phyloP scores from a whole-genome alignment of 2,113 vertebrate genomes.

The Ptilonorhynchus violaceus region DNA sequence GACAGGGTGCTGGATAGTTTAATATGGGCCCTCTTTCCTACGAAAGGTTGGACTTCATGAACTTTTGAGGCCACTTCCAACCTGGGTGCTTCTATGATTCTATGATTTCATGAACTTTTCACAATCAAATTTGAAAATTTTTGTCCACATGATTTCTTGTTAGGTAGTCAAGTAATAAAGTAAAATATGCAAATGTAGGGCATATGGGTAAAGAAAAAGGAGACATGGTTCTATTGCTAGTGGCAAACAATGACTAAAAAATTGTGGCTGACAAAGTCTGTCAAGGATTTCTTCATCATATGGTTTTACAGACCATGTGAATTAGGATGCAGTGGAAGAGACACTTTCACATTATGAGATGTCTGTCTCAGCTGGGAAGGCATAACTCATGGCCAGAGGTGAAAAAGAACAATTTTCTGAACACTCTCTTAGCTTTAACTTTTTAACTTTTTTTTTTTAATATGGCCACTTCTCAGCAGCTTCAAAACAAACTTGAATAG shows the following conservation, averaged over 20 bases:
- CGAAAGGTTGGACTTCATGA: accelerated
- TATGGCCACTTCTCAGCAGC: neutral
- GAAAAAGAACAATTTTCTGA: neutral
- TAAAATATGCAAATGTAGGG: neutral
- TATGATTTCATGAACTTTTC: neutral
- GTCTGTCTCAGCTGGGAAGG: neutral
- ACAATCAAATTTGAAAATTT: neutral
- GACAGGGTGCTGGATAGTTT: neutral
- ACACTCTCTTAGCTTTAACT: neutral
- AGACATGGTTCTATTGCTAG: neutral
- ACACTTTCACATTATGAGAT: neutral
- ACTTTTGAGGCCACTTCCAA: neutral
- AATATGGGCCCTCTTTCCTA: neutral
- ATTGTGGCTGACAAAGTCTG: neutral
- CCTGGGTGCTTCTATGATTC: neutral
- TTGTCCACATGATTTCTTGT: neutral
- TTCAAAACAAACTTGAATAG: neutral
- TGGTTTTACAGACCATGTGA: neutral
- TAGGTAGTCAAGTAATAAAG: neutral
- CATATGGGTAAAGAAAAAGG: neutral
- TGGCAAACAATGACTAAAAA: neutral
- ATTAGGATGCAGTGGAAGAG: neutral
- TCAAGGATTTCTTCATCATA: neutral
- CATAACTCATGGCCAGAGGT: neutral
- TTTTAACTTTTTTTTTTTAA: neutral